Base-by-base conservation (phyloP, 2,888 invertebrate genomes). In the Ochropleura plecta region DNA sequence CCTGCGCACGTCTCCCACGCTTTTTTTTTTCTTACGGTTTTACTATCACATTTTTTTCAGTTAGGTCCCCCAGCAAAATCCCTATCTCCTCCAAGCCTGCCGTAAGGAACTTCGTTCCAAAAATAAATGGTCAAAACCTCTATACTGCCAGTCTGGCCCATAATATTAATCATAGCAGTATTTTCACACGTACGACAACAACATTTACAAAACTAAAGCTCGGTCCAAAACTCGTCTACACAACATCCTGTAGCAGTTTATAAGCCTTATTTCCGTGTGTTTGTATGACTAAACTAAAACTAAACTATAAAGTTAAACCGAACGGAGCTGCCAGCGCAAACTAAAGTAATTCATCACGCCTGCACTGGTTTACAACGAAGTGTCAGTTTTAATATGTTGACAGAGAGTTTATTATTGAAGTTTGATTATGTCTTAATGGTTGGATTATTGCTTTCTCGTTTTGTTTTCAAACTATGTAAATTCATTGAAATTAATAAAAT, bases 271-370 rank as follows among this genome's bases (percentile, higher is more conserved):
- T 66, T 66, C 60, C 49, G 60, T 55, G 48, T 62, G 40, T 44
- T 14, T 42, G 59, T 71, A 49, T 14, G 14, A 67, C 49, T 16
- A 73, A 77, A 76, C 76, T 55, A 18, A 49, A 70, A 62, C 79
- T 63, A 63, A 78, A 66, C 73, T 49, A 49, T 9, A 63, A 73
- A 79, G 66, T 79, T 66, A 20, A 66, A 73, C 46, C 66, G 20
- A 73, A 62, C 12, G 66, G 10, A 55, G 46, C 62, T 57, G 40
- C 10, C 40, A 42, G n/a, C 10, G 30, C 12, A 46, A 73, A 78
- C 79, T 73, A 55, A 40, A 73, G 66, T 63, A 18, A 79, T 78
- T 62, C 44, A 78, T 79, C 73, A 78, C 49, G 44, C 9, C 18
- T 20, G 49, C 30, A 1, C 49, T 60, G 14, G 40, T 53, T 64